Base-by-base conservation (phyloP, 2,113 vertebrate species). In the Oncorhynchus tshawytscha region DNA sequence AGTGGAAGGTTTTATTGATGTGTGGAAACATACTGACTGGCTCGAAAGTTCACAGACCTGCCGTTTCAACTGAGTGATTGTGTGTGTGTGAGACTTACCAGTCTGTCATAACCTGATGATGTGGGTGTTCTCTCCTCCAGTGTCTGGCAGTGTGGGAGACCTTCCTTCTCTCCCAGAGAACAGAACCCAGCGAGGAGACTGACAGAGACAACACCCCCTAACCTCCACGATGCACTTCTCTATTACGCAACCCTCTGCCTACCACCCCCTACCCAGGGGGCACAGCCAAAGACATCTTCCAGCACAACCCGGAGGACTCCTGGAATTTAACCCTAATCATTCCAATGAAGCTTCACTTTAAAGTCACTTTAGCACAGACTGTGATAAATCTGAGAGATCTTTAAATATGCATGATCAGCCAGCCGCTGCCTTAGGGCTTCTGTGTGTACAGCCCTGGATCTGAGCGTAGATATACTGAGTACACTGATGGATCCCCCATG, bases 61-160 rank as follows among this genome's bases (percentile, higher is more conserved):
- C 24, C 2, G 0, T 64, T 64, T n/a, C 24, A 25, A 22, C 7
- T 67, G 64, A 12, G 1, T 66, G 22, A 3, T 2, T 66, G 65
- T 29, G 64, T 66, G 64, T 66, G 59, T n/a, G n/a, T 60, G n/a
- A 4, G 59, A 24, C 39, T 45, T 45, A 45, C 39, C 24, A n/a
- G 60, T 22, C 24, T 24, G 8, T 67, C 65, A 16, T 5, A 67
- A 29, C 7, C 67, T 51, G 49, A 81, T 81, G 65, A 77, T 27
- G 75, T 79, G 67, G 77, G 22, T 76, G 78, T 57, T 80, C 16
- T 79, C 67, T 86, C 62, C 91, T 90, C 45, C 90, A 99, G 97
- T 98, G 97, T 90, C 95, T 98, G 92, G 96, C 97, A 15, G 95
- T 94, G 9, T 99, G 97, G 97, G 97, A 99, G 82, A 93, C 96